Percentiles rank a stretch among this genome's conserved stretches.
phyloP scores from a whole-genome alignment of 2,888 invertebrate species.

The Parascotia fuliginaria region DNA sequence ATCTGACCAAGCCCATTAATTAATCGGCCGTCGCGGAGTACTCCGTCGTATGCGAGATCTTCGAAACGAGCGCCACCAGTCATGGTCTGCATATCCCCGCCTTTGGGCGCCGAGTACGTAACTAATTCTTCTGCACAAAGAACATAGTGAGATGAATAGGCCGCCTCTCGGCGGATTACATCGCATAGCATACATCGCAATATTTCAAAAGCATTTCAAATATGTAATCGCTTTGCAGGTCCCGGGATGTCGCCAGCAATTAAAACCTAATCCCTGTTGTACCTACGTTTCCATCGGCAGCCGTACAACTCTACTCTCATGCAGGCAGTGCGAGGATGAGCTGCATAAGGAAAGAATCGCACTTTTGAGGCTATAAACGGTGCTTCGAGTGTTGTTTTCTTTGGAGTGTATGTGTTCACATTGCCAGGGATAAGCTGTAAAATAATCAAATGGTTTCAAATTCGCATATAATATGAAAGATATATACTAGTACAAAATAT shows the following conservation, averaged over 20 bases:
- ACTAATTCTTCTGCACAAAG: slow-evolving; percentile 87
- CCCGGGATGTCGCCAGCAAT: slow-evolving; percentile 66
- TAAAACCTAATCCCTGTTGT: slow-evolving; percentile 48
- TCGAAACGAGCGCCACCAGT: slow-evolving; percentile 89
- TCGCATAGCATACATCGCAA: slow-evolving; percentile 50
- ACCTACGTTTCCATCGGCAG: slow-evolving; percentile 88
- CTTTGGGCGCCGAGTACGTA: slow-evolving; percentile 89
- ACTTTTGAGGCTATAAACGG: slow-evolving; percentile 95
- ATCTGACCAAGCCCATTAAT: slow-evolving; percentile 93
- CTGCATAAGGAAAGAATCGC: slow-evolving; percentile 95
- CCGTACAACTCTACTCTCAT: slow-evolving; percentile 97
- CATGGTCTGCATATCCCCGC: slow-evolving; percentile 87
- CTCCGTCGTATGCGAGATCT: slow-evolving; percentile 93
- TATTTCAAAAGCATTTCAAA: slow-evolving; percentile 44
- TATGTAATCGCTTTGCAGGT: slow-evolving; percentile 54
- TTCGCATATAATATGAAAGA: no score
- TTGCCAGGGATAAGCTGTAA: slow-evolving; percentile 91
- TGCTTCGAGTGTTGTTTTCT: slow-evolving; percentile 90
- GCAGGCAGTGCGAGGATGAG: slow-evolving; percentile 94
- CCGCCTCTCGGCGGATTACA: slow-evolving; percentile 57
- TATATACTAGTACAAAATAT: no score
- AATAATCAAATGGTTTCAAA: slow-evolving; percentile 1
- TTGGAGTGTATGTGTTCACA: slow-evolving; percentile 91
- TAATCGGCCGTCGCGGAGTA: slow-evolving; percentile 81
- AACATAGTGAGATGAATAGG: slow-evolving; percentile 48